Evolutionary conservation across 2,888 invertebrate species (phyloP), one percentile per base, ranked within the genome.

Genomic region (Trachelus tabidus): DNA sequence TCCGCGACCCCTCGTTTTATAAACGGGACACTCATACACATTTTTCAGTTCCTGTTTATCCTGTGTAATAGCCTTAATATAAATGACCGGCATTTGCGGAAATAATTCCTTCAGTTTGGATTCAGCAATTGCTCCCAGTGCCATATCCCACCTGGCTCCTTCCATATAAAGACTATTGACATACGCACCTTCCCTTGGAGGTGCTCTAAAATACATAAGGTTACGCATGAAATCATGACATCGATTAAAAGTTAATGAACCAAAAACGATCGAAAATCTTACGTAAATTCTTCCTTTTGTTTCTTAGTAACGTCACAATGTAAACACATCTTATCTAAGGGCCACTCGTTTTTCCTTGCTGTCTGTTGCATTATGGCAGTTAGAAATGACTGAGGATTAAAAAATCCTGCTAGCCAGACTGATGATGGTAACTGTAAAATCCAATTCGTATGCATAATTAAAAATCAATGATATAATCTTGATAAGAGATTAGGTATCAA

Each of bases 361-460:
- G 98, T 98, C 92, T 97, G 98, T 92, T 99, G 98, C 98, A 98
- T 98, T 89, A 98, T 98, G 68, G 98, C 98, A 0, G 98, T 98
- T 56, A 99, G 93, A 92, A 99, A 98, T 12, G 98, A 98, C 92
- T 98, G 98, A 0, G 98, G 98, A 92, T 98, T 98, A 93, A 98
- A 98, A 92, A 99, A 98, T 11, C 98, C 98, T 12, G 96, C 97
- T 76, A 98, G 92, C 98, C 98, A 98, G 23, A 98, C 96, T 0
- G 97, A 95, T 0, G 97, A 93, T 0, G 98, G 98, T 83, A 98
- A 93, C 93, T 95, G 87, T 11, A 82, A 84, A 80, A 75, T 75
- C 23, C 30, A 68, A 35, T 73, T 73, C 75, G 56, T 76, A 73
- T n/a, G 33, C 11, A 76, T 73, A 71, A 56, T 73, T 23, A 23